These are phyloP conservation scores for Liparis tanakae DNA, from an alignment of 2,797 vertebrate genomes.

Conservation along the genomic window DNA sequence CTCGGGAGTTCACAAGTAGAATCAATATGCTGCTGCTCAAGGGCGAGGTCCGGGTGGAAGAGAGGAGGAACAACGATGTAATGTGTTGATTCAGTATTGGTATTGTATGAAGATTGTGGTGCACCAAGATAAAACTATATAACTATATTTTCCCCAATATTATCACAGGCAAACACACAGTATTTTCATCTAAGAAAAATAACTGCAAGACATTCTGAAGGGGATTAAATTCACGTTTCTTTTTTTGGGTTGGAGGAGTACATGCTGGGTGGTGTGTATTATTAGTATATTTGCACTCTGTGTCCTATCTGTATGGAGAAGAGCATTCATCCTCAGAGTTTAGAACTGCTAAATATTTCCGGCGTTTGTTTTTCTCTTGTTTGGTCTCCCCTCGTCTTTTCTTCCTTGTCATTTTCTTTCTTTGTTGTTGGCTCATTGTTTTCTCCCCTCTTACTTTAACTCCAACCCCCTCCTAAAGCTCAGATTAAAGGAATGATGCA, in stretches of 20 bases:
- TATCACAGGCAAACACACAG: conserved; percentile 8
- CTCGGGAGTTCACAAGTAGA: conserved; percentile 21
- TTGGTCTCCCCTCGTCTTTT: conserved; percentile 37
- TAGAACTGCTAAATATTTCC: conserved; percentile 11
- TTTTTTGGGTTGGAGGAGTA: neutral
- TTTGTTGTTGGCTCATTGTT: conserved; percentile 39
- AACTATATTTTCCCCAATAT: conserved; percentile 26
- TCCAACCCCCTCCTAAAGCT: conserved; percentile 47
- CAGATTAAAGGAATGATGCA: conserved; percentile 69
- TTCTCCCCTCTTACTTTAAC: conserved; percentile 11
- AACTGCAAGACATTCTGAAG: neutral
- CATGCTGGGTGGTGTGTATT: conserved; percentile 12
- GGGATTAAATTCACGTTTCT: conserved; percentile 4
- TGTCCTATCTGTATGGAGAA: conserved; percentile 17
- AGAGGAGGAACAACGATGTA: neutral
- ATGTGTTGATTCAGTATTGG: conserved; percentile 1
- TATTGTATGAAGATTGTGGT: conserved; percentile 4
- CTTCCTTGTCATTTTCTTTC: conserved; percentile 30
- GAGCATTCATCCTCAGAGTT: neutral
- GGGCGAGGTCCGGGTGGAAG: neutral
- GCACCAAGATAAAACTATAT: neutral
- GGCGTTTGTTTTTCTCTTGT: conserved; percentile 36
- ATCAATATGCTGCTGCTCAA: conserved; percentile 25
- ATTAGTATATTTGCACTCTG: conserved; percentile 16
- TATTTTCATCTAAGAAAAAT: conserved; percentile 17